Conservation (phyloP, 2,888 invertebrate genomes). For the Tipula helvola region DNA sequence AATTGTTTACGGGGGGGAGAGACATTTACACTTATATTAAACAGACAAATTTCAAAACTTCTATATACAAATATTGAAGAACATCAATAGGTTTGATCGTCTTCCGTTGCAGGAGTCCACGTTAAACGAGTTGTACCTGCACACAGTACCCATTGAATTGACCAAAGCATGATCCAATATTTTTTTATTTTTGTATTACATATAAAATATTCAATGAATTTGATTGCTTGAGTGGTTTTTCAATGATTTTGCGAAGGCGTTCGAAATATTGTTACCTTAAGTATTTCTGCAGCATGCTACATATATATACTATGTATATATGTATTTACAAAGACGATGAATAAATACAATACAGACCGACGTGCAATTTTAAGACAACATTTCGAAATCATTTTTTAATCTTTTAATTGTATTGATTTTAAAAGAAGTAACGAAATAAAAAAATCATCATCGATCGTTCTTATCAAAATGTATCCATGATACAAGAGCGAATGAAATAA, state of each 20-base stretch:
- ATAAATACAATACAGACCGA: not conserved
- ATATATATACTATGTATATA: too few species aligned
- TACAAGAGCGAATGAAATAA: not conserved
- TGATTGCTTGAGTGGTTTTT: not conserved
- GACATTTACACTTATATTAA: too few species aligned
- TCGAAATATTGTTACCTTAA: not conserved
- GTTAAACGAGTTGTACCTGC: not conserved
- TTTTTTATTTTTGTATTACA: not conserved
- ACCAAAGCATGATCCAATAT: not conserved
- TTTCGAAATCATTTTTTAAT: not conserved
- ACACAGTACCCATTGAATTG: not conserved
- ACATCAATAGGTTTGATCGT: too few species aligned
- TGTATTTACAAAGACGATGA: not conserved
- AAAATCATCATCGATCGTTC: not conserved
- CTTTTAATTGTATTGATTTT: not conserved
- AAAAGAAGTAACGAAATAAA: not conserved
- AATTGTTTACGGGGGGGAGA: too few species aligned
- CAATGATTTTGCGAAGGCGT: conserved; percentile 1
- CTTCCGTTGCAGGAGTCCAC: too few species aligned
- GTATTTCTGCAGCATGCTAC: not conserved
- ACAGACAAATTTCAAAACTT: too few species aligned
- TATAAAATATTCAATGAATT: not conserved
- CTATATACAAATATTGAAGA: too few species aligned
- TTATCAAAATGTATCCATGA: not conserved
- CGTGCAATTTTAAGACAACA: not conserved